These are phyloP conservation scores for Sminthurides bifidus DNA, from an alignment of 1,140 invertebrate species.

Conservation along the genomic window DNA sequence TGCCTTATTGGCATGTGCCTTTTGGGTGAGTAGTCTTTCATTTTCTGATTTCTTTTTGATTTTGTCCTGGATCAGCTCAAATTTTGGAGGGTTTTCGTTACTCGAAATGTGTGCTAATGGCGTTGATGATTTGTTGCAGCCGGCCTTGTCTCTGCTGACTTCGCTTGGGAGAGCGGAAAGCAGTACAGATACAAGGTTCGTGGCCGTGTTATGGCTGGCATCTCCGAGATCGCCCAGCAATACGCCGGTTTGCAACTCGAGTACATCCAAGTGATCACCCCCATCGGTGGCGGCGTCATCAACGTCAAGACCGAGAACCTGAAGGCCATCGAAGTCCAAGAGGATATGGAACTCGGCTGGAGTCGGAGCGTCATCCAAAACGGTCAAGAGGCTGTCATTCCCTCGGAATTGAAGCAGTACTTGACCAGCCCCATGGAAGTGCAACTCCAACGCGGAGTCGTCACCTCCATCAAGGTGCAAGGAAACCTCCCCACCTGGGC, in stretches of 20 bases:
- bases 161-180: slow-evolving; percentile 16
- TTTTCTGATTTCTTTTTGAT: not conserved
- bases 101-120: not conserved
- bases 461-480: slow-evolving; percentile 15
- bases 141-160: slow-evolving; percentile 21
- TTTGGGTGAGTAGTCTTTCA: slow-evolving; percentile 20
- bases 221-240: slow-evolving; percentile 17
- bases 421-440: slow-evolving; percentile 18
- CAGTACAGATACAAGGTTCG: slow-evolving; percentile 17
- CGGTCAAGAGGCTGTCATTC: not conserved
- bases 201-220: slow-evolving; percentile 20
- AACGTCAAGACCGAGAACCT: slow-evolving; percentile 19
- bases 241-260: slow-evolving; percentile 20
- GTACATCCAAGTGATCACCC: slow-evolving; percentile 10
- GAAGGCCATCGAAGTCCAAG: slow-evolving; percentile 18
- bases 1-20: slow-evolving; percentile 21
- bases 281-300: not conserved
- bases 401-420: slow-evolving; percentile 7
- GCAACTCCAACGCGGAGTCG: slow-evolving; percentile 15
- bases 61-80: not conserved
- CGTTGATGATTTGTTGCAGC: slow-evolving; percentile 11
- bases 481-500: slow-evolving; percentile 12
- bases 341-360: slow-evolving; percentile 15
- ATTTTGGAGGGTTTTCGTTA: not conserved
- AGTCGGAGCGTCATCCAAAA: slow-evolving; percentile 12